Conservation (phyloP, 2,113 vertebrate genomes). For the Paratilapia polleni region DNA sequence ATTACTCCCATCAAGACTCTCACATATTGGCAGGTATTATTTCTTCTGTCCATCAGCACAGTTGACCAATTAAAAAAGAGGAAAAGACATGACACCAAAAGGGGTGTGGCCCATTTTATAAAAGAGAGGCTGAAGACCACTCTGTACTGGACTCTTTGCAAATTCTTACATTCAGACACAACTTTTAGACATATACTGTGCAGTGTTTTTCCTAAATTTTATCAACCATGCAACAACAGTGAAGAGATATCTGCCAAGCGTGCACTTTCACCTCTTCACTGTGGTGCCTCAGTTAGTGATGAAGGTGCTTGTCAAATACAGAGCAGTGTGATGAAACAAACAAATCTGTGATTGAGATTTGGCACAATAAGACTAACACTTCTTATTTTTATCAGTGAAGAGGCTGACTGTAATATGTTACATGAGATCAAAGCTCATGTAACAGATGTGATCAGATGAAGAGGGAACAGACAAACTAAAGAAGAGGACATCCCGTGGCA, state of each 20-base stretch:
- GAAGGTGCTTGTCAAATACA: not conserved
- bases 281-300: not conserved
- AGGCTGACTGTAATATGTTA: not conserved
- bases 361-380: not conserved
- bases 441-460: slow-evolving; percentile 4
- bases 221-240: rapidly evolving
- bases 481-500: not conserved
- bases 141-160: not conserved
- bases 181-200: not conserved
- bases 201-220: not conserved
- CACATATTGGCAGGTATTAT: not conserved
- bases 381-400: not conserved
- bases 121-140: slow-evolving; percentile 26
- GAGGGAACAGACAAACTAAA: slow-evolving; percentile 27
- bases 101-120: slow-evolving; percentile 50
- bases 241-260: not conserved
- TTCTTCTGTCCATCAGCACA: not conserved
- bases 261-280: not conserved
- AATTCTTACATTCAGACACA: not conserved
- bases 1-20: not conserved
- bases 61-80: slow-evolving; percentile 36
- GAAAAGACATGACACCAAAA: slow-evolving; percentile 20
- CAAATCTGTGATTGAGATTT: not conserved
- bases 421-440: slow-evolving; percentile 11
- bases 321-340: not conserved